Evolutionary conservation across 1,140 invertebrate species (phyloP).

Genomic region (Phymastichus coffea): DNA sequence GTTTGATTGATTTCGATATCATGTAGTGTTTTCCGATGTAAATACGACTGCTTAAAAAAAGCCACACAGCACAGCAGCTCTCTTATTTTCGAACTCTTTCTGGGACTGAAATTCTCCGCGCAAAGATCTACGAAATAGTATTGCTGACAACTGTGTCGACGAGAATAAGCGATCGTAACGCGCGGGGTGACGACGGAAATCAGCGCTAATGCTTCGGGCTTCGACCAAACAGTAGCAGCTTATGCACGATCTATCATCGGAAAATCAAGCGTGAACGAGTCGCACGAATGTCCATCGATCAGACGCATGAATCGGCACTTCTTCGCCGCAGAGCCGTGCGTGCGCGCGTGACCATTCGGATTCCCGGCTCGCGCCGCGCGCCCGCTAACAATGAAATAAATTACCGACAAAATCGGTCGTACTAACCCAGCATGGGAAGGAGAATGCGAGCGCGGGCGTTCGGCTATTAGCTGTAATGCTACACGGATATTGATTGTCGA

Average conservation of each 20-base stretch:
- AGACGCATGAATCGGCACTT: constrained; percentile 33
- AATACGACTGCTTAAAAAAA: too few relatives aligned
- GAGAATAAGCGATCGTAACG: neutral
- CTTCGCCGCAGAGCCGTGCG: too few relatives aligned
- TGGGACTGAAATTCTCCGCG: neutral
- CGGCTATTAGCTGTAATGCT: constrained; percentile 24
- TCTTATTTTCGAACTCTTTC: too few relatives aligned
- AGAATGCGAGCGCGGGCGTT: constrained; percentile 21
- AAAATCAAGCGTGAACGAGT: constrained; percentile 22
- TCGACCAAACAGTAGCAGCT: too few relatives aligned
- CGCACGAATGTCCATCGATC: constrained; percentile 33
- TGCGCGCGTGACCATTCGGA: constrained; percentile 34
- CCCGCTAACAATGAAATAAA: constrained; percentile 35
- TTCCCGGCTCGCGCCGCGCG: constrained; percentile 23
- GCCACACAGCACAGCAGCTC: too few relatives aligned
- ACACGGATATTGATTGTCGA: too few relatives aligned
- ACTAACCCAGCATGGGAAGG: too few relatives aligned
- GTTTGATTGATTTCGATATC: too few relatives aligned
- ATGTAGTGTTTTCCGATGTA: too few relatives aligned
- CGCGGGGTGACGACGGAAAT: neutral
- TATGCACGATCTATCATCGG: constrained; percentile 28
- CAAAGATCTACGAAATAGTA: neutral
- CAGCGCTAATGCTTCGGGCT: too few relatives aligned
- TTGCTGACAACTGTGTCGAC: too few relatives aligned
- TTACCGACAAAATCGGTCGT: constrained; percentile 29